phyloP scores from a whole-genome alignment of 1,140 invertebrate genomes.

The Rhyacophila brunnea region DNA sequence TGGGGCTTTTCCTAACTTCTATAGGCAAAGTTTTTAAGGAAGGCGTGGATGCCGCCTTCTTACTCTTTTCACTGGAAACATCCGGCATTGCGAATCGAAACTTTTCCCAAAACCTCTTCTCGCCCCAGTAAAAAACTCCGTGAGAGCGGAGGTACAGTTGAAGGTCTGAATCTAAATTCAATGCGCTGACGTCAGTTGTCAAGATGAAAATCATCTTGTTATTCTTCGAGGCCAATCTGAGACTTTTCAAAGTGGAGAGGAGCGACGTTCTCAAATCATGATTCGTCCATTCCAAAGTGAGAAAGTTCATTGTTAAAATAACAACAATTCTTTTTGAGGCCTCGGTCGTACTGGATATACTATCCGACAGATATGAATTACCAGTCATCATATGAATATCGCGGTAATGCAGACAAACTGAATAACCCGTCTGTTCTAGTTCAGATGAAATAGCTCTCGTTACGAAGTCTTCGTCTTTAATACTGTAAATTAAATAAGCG shows the following conservation, averaged over 20 bases:
- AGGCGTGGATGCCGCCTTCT: background rate
- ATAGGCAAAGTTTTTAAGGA: conserved; percentile 22
- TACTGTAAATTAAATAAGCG: conserved; percentile 84
- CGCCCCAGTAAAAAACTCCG: conserved; percentile 68
- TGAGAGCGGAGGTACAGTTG: conserved; percentile 73
- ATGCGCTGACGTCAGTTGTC: conserved; percentile 73
- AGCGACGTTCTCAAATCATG: conserved; percentile 29
- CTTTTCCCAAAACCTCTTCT: conserved; percentile 79
- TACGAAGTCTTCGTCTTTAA: conserved; percentile 80
- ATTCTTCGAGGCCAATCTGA: conserved; percentile 23
- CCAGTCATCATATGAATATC: conserved; percentile 52
- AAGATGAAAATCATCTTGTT: conserved; percentile 56
- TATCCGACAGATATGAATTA: conserved; percentile 39
- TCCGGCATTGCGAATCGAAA: conserved; percentile 77
- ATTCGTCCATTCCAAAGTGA: conserved; percentile 36
- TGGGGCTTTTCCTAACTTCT: conserved; percentile 19
- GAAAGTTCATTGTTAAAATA: conserved; percentile 50
- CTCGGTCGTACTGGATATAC: conserved; percentile 52
- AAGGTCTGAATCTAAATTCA: conserved; percentile 76
- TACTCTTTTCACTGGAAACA: conserved; percentile 25
- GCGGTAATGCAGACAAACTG: conserved; percentile 64
- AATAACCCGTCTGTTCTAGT: conserved; percentile 68
- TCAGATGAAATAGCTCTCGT: conserved; percentile 73
- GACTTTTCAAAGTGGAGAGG: conserved; percentile 24
- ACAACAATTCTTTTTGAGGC: conserved; percentile 50